Evolutionary conservation across 2,797 vertebrate species (phyloP).

Genomic region (Paramormyrops hopkinsi): DNA sequence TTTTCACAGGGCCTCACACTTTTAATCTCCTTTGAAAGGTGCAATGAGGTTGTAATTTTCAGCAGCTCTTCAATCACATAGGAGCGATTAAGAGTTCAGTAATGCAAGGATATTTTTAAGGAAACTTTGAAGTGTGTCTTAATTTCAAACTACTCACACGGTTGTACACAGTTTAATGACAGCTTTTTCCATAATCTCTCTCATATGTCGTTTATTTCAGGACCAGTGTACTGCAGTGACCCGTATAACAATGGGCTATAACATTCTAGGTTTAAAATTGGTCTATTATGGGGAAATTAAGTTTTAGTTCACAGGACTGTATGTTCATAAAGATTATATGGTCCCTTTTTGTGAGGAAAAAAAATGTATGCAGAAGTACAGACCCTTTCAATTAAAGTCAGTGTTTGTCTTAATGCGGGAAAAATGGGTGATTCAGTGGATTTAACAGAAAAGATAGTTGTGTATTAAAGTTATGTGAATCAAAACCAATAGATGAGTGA

Average conservation of each 20-base stretch:
- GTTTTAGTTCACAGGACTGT: background rate
- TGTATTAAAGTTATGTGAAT: background rate
- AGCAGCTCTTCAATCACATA: slow-evolving; percentile 6
- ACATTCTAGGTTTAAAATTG: background rate
- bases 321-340: background rate
- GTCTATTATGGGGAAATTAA: background rate
- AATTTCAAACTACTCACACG: background rate
- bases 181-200: background rate
- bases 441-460: background rate
- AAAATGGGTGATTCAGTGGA: background rate
- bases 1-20: background rate
- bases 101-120: slow-evolving; percentile 8
- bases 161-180: background rate
- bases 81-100: slow-evolving; percentile 15
- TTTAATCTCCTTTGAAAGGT: slow-evolving; percentile 24
- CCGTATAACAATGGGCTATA: slow-evolving; percentile 9
- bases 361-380: background rate
- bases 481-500: background rate
- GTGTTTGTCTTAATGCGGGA: background rate
- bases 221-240: background rate
- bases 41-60: slow-evolving; percentile 19
- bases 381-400: background rate
- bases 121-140: background rate
- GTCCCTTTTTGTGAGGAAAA: background rate
- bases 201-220: background rate